Conservation (phyloP, 2,888 invertebrate species). For the Lepas anatifera region DNA sequence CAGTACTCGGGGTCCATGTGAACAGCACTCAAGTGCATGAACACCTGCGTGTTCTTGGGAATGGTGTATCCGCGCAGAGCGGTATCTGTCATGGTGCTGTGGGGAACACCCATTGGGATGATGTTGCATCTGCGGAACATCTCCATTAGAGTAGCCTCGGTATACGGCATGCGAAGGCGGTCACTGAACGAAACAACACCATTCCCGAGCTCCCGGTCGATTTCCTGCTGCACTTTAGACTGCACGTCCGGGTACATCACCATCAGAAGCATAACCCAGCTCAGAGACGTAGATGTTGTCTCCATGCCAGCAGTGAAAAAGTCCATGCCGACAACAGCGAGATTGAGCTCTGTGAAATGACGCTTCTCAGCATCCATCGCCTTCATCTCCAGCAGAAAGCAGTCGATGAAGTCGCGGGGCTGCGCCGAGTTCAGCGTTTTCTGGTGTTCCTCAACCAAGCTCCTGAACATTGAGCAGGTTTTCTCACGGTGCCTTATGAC, state of each 20-base stretch:
- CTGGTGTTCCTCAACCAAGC: neutral
- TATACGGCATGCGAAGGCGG: too few relatives aligned
- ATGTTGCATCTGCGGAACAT: too few relatives aligned
- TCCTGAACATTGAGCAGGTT: too few relatives aligned
- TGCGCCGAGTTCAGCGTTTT: constrained; percentile 3
- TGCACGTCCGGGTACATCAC: constrained; percentile 26
- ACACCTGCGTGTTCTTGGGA: too few relatives aligned
- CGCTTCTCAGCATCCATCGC: neutral
- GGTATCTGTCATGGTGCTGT: too few relatives aligned
- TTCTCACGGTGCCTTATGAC: too few relatives aligned
- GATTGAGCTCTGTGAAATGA: neutral
- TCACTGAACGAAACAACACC: constrained; percentile 16
- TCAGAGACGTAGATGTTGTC: neutral
- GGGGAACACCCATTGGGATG: too few relatives aligned
- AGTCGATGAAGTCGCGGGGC: neutral
- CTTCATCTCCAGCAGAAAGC: neutral
- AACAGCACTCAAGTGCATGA: too few relatives aligned
- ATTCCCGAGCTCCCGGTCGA: constrained; percentile 24
- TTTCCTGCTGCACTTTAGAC: constrained; percentile 23
- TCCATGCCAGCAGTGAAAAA: constrained; percentile 12
- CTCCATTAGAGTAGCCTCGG: too few relatives aligned
- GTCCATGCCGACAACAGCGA: neutral
- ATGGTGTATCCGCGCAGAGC: too few relatives aligned
- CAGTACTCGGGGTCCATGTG: too few relatives aligned
- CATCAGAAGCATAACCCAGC: constrained; percentile 24